These are phyloP conservation scores for Acanthiza pusilla DNA, from an alignment of 2,797 vertebrate species.

Conservation along the genomic window DNA sequence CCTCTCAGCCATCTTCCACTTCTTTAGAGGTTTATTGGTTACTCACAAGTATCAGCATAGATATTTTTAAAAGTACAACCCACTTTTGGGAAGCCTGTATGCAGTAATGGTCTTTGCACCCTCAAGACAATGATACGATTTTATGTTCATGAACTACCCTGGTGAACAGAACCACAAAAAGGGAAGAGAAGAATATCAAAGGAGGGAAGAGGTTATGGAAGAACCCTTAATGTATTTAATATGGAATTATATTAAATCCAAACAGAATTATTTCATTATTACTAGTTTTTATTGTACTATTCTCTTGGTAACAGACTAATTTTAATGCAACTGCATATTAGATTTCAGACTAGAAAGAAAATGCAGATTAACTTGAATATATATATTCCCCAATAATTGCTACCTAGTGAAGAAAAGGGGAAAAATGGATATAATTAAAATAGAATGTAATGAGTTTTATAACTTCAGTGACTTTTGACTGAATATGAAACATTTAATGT, in stretches of 20 bases:
- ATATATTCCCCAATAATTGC: slow-evolving; percentile 34
- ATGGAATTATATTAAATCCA: slow-evolving; percentile 62
- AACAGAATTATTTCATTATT: slow-evolving; percentile 64
- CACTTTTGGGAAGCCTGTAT: background rate
- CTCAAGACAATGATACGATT: background rate
- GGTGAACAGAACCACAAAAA: background rate
- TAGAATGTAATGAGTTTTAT: slow-evolving; percentile 43
- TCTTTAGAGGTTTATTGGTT: background rate
- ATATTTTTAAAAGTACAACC: background rate
- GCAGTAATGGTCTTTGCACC: background rate
- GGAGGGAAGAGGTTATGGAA: background rate
- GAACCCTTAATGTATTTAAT: slow-evolving; percentile 40
- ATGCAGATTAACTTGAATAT: slow-evolving; percentile 37
- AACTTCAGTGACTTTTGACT: slow-evolving; percentile 51
- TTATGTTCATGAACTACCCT: background rate
- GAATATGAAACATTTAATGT: slow-evolving; percentile 30
- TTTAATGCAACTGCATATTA: slow-evolving; percentile 56
- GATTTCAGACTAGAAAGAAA: slow-evolving; percentile 53
- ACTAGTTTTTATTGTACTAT: slow-evolving; percentile 57
- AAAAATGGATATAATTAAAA: slow-evolving; percentile 42
- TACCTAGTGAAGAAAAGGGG: background rate
- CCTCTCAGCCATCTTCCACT: background rate
- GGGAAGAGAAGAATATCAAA: background rate
- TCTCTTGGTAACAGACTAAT: slow-evolving; percentile 61
- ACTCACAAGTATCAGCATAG: background rate